Conservation (phyloP, 1,140 invertebrate genomes). For the Carposina sasakii region DNA sequence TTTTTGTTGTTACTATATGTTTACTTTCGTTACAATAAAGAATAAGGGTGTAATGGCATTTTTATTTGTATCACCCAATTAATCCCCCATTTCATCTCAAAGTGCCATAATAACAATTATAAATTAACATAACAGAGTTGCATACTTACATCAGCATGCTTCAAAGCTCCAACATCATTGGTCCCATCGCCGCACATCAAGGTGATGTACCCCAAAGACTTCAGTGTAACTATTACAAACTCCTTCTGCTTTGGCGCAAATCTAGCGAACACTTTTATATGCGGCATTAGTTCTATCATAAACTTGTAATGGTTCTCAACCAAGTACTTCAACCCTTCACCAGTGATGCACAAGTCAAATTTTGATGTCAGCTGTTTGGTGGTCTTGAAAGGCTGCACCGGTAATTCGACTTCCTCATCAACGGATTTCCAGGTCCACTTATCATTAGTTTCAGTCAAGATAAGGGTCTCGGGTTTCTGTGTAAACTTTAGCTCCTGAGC, state of each 20-base stretch:
- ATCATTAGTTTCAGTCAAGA: constrained; percentile 75
- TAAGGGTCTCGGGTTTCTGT: constrained; percentile 80
- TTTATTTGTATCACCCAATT: too few species aligned
- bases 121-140: neutral
- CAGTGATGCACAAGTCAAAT: constrained; percentile 95
- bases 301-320: constrained; percentile 77
- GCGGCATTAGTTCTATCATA: constrained; percentile 84
- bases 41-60: too few species aligned
- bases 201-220: constrained; percentile 90
- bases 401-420: constrained; percentile 78
- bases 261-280: constrained; percentile 92
- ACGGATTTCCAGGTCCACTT: constrained; percentile 89
- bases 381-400: constrained; percentile 70
- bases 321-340: constrained; percentile 88
- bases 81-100: too few species aligned
- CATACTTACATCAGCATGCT: constrained; percentile 96
- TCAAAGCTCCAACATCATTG: constrained; percentile 99
- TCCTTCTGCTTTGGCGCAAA: constrained; percentile 99
- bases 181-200: constrained; percentile 99
- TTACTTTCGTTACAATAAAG: too few species aligned
- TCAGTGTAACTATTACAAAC: constrained; percentile 91
- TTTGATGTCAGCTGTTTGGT: constrained; percentile 75
- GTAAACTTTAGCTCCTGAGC: constrained; percentile 95
- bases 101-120: neutral
- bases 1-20: too few species aligned